Conservation (phyloP, 2,888 invertebrate genomes). For the Odontocerum albicorne region DNA sequence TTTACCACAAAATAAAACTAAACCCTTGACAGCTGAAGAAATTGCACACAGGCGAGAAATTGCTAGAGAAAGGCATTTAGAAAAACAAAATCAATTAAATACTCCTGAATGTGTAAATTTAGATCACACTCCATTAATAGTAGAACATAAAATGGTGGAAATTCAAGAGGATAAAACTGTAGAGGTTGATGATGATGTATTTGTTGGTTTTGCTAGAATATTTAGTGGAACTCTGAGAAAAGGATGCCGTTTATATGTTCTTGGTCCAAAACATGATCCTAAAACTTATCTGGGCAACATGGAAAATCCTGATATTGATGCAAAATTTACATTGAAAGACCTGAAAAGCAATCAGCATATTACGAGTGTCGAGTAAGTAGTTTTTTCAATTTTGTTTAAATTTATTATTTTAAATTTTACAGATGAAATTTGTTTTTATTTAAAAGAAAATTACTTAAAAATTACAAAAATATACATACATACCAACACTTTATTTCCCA, state of each 20-base stretch:
- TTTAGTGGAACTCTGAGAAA: slow-evolving; percentile 83
- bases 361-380: slow-evolving; percentile 58
- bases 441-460: too few relatives aligned
- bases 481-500: too few relatives aligned
- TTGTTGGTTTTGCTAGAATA: slow-evolving; percentile 91
- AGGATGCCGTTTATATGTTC: slow-evolving; percentile 78
- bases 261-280: slow-evolving; percentile 90
- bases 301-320: slow-evolving; percentile 50
- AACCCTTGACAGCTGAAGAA: slow-evolving; percentile 74
- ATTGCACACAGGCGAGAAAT: slow-evolving; percentile 67
- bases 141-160: slow-evolving; percentile 39
- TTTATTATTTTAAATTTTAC: too few relatives aligned
- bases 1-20: slow-evolving; percentile 79
- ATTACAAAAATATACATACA: too few relatives aligned
- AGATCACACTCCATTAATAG: slow-evolving; percentile 24
- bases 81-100: slow-evolving; percentile 47
- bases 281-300: slow-evolving; percentile 52
- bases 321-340: slow-evolving; percentile 59
- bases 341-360: slow-evolving; percentile 65
- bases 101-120: slow-evolving; percentile 17
- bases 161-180: slow-evolving; percentile 37
- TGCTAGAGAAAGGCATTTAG: slow-evolving; percentile 66
- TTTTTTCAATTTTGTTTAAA: not conserved
- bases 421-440: too few relatives aligned
- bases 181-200: slow-evolving; percentile 57